These are phyloP conservation scores for Botrylloides violaceus DNA, from an alignment of 23 tunicate genomes.

Conservation along the genomic window DNA sequence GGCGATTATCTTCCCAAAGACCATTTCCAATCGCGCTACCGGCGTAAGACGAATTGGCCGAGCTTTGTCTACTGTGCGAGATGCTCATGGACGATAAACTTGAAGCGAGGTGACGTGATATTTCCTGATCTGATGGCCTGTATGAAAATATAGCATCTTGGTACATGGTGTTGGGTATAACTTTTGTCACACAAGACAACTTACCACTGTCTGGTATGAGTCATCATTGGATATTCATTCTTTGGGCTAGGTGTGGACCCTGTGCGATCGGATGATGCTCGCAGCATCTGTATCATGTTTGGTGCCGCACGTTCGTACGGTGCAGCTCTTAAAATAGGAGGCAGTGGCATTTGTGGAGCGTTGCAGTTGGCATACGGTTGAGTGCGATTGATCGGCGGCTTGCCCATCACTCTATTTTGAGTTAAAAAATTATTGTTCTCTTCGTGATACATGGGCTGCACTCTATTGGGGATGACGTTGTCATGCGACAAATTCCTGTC, in stretches of 20 bases:
- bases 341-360: neutral
- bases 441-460: neutral
- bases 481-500: conserved; percentile 27
- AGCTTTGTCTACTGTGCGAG: conserved; percentile 10
- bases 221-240: neutral
- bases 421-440: conserved; percentile 13
- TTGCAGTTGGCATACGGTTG: neutral
- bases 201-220: conserved; percentile 5
- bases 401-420: conserved; percentile 1
- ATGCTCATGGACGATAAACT: conserved; percentile 19
- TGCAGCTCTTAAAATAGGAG: neutral
- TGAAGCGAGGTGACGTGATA: neutral
- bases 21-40: conserved; percentile 38
- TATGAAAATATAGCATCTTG: conserved; percentile 1
- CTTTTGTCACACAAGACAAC: neutral
- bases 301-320: conserved; percentile 6
- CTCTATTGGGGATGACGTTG: neutral
- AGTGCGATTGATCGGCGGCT: conserved; percentile 14
- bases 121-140: conserved; percentile 20
- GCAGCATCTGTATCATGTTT: conserved; percentile 22
- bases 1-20: conserved; percentile 38
- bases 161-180: too few relatives aligned
- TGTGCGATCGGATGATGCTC: conserved; percentile 10
- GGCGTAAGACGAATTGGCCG: conserved; percentile 16
- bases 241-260: conserved; percentile 9